Base-by-base conservation (phyloP, 2,888 invertebrate species). In the Euspilapteryx auroguttella region DNA sequence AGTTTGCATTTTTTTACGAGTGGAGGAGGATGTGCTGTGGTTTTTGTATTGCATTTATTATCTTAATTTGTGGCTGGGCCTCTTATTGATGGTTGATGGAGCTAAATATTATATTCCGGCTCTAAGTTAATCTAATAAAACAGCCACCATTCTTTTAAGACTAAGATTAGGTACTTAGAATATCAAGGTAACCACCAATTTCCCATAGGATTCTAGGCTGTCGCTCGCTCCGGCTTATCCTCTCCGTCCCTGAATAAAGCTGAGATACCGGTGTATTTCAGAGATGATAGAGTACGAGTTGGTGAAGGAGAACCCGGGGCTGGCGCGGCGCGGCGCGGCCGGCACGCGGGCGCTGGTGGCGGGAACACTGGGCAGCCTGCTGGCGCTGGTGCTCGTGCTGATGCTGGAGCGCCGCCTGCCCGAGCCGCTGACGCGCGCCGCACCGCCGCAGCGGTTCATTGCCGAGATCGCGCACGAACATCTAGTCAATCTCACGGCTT, bases 401-500 rank as follows among this genome's bases (percentile, higher is more conserved):
- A 65, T 79, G 14, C 55, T 77, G 32, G 79, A 82, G 38, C 82
- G 82, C 42, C 66, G 78, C 53, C 57, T 85, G 45, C 86, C 85
- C 1, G 58, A 52, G 30, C 80, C 81, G 13, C 58, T 78, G 29
- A 15, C 33, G 27, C 45, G 47, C 20, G 33, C 17, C 35, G 41
- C 46, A 33, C 38, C 50, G 29, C 34, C 38, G 5, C 35, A 47
- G 22, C 34, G 31, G 14, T 69, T 69, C 49, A 48, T 39, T 13
- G 87, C 82, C 1, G 81, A 83, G 49, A 56, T 80, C 13, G 87
- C 89, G 2, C 77, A 83, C 51, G 73, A 77, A 21, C 81, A 83
- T 49, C 71, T 89, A 33, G 73, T 79, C 38, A 79, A 81, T 44
- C 61, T 84, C 37, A 82, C 83, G 9, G 55, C 69, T 24, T 71